Base-by-base conservation (phyloP, 2,797 vertebrate species). In the Spinus olivaceus region DNA sequence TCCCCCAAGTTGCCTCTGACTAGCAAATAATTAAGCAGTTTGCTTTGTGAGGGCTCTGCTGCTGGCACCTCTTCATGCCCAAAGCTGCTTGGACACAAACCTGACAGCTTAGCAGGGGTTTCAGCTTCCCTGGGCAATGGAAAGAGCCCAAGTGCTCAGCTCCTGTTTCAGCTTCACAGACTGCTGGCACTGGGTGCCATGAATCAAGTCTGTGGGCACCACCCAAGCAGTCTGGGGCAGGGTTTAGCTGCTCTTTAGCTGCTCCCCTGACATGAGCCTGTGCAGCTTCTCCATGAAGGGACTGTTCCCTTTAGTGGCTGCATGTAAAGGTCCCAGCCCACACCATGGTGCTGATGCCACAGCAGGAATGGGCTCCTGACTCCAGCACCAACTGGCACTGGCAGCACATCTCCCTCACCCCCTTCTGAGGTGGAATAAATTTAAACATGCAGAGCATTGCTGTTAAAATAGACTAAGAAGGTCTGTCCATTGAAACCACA, bases 21-120 rank as follows among this genome's bases (percentile, higher is more conserved):
- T 92, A 90, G 94, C 90, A 94, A 97, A 94, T 94, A 95, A 97
- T 96, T 79, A 93, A 85, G 91, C 71, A 95, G 83, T 85, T 96
- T 73, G 76, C 88, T 92, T 95, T 91, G 73, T 81, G 86, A 91
- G 74, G 61, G 37, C 71, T 94, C 70, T 17, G 9, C 8, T 54
- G 73, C 83, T 96, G 95, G 94, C 91, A 96, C 46, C 46, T 96
- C 85, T 70, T 59, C 4, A 4, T 79, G 86, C 66, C 88, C 90
- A 91, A 87, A 91, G 91, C 88, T 82, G 91, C 88, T 37, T 92
- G 92, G 83, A 95, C 46, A 90, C 93, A 66, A 95, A 94, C 79
- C 66, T 91, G 92, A 93, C 21, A 5, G 91, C 89, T 87, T 90
- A 89, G 89, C 83, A 80, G 61, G 61, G 71, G 92, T 91, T 90